Evolutionary conservation across 2,113 vertebrate species (phyloP).

Genomic region (Herpailurus yagouaroundi): DNA sequence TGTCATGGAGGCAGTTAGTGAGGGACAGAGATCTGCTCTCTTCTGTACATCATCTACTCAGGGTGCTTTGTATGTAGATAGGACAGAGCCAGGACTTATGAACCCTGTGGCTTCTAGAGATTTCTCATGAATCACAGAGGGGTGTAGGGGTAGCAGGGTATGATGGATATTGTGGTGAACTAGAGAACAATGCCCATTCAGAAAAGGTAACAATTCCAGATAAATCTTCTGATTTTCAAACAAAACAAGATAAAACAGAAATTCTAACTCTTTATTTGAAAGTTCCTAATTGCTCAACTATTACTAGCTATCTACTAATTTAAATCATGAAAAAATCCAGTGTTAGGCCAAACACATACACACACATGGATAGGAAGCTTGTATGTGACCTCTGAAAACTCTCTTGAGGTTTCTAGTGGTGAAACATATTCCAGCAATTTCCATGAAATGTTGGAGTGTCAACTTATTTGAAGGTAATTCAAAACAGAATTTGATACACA

Average conservation of each 20-base stretch:
- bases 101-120: background rate
- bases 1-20: background rate
- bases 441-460: background rate
- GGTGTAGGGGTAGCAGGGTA: background rate
- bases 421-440: conserved; percentile 24
- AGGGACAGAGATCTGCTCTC: background rate
- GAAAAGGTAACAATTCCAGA: background rate
- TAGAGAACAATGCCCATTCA: background rate
- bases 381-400: background rate
- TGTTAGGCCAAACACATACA: background rate
- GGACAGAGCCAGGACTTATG: background rate
- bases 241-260: background rate
- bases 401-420: background rate
- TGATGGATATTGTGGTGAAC: background rate
- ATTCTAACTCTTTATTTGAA: background rate
- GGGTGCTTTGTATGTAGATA: background rate
- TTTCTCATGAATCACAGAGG: background rate
- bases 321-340: background rate
- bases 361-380: background rate
- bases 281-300: background rate
- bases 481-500: background rate
- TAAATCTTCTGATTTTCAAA: background rate
- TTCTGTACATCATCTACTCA: background rate
- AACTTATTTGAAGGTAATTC: background rate
- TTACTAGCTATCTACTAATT: background rate